phyloP scores from a whole-genome alignment of 2,888 invertebrate genomes.

The Saturnia japonica region DNA sequence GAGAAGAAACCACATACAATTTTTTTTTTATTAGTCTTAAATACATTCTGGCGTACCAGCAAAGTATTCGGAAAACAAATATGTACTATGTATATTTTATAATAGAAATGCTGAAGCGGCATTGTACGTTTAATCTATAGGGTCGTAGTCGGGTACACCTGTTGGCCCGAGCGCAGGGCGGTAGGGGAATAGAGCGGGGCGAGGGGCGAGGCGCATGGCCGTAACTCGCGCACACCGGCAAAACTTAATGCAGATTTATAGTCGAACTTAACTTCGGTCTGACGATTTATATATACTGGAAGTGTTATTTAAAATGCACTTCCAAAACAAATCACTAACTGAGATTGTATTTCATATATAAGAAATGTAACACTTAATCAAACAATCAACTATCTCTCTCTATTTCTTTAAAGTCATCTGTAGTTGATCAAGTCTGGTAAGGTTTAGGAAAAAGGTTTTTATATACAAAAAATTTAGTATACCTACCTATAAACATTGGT shows the following conservation, averaged over 20 bases:
- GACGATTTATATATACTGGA: slow-evolving; percentile 25
- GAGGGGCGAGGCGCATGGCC: slow-evolving; percentile 25
- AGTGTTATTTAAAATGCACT: not conserved
- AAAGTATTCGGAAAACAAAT: not conserved
- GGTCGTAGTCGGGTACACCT: slow-evolving; percentile 44
- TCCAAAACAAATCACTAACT: not conserved
- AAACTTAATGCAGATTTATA: slow-evolving; percentile 62
- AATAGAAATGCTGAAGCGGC: slow-evolving; percentile 7
- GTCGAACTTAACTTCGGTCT: slow-evolving; percentile 32
- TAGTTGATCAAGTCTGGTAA: no score
- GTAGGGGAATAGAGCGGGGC: not conserved
- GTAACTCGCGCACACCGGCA: slow-evolving; percentile 42
- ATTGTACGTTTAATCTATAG: slow-evolving; percentile 27
- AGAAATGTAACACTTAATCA: no score
- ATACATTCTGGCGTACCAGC: not conserved
- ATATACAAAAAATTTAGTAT: no score
- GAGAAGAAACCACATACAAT: not conserved
- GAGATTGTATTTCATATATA: not conserved
- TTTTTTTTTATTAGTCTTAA: not conserved
- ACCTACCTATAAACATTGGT: no score
- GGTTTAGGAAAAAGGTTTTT: no score
- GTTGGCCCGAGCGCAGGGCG: slow-evolving; percentile 38
- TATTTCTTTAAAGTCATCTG: no score
- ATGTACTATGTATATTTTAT: slow-evolving; percentile 13
- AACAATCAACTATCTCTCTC: no score